Base-by-base conservation (phyloP, 2,888 invertebrate species). In the Anarsia innoxiella region DNA sequence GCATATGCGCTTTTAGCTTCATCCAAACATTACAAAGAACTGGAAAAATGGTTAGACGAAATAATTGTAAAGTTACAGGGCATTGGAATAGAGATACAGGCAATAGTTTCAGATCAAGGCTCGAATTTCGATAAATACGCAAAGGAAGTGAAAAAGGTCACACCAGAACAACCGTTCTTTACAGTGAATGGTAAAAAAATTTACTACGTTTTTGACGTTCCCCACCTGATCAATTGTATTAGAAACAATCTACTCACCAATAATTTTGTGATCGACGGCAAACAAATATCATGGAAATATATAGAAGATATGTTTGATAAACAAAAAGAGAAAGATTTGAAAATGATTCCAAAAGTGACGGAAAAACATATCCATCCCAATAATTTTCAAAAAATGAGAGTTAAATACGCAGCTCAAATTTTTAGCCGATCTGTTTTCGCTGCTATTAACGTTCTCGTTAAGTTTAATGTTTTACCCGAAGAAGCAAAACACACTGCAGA, bases 11-110 rank as follows among this genome's bases (percentile, higher is more conserved):
- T 31, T 23, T 10, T 31, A 12, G 31, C 8, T 4, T 12, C 19
- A 5, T 8, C 19, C 2, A 23, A 11, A 10, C 19, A 31, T 23
- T 41, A 46, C 30, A 23, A 31, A 6, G 43, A 39, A 25, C 37
- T 45, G 34, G 27, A 36, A 34, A 26, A 40, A 33, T 48, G 45
- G 46, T 23, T 51, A 30, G 39, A 48, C 31, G 41, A 44, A 44
- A 23, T 48, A 19, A 15, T 49, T 12, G 1, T 31, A 35, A 42
- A 42, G 11, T 35, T 47, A 13, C 40, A 23, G 8, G 23, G 2
- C 2, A 5, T 31, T 2, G 31, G 31, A 2, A 12, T 31, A n/a
- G 23, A 31, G 23, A 23, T 31, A 1, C 19, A 31, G 12, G 31
- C 31, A 1, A 23, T 31, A 2, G 8, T 23, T 12, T 12, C 31